A percentile compares a stretch with the other conserved stretches of the same genome.
These are phyloP conservation scores for Ectemnius lituratus DNA, from an alignment of 2,888 invertebrate genomes.

Conservation along the genomic window DNA sequence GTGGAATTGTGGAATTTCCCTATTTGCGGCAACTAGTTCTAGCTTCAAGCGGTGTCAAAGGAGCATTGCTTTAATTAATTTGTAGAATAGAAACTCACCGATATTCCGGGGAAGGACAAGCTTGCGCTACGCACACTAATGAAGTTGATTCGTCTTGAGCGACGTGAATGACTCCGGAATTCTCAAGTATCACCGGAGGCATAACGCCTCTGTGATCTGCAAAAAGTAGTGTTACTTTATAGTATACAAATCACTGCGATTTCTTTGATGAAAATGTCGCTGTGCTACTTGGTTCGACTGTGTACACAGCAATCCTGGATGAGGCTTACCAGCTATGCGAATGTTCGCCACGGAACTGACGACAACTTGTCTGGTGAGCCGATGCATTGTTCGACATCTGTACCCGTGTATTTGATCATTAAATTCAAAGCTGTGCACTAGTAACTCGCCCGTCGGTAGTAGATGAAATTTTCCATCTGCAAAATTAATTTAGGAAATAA, in stretches of 20 bases:
- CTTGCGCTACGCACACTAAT: conserved; percentile 88
- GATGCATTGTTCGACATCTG: conserved; percentile 86
- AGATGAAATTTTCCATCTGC: conserved; percentile 88
- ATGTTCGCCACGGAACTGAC: conserved; percentile 85
- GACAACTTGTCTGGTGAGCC: conserved; percentile 85
- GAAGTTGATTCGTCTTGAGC: conserved; percentile 87
- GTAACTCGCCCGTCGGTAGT: conserved; percentile 85
- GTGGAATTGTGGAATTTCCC: too few species aligned
- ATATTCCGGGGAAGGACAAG: conserved; percentile 88
- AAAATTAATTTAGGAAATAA: conserved; percentile 57
- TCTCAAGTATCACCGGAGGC: conserved; percentile 85
- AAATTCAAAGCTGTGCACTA: conserved; percentile 86
- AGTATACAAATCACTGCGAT: background rate
- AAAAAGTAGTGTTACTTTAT: conserved; percentile 22
- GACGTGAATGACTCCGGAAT: conserved; percentile 84
- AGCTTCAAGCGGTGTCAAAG: conserved; percentile 3
- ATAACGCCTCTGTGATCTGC: conserved; percentile 87
- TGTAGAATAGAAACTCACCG: conserved; percentile 79
- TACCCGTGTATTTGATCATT: conserved; percentile 86
- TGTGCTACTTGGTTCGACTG: background rate
- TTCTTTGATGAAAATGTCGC: background rate
- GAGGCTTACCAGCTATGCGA: conserved; percentile 83
- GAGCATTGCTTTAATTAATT: conserved; percentile 29
- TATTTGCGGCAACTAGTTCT: background rate
- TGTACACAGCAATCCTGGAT: background rate